Percentiles rank a stretch among this genome's conserved stretches.
Evolutionary conservation across 2,888 invertebrate species (phyloP).

Genomic region (Cataglyphis livida): DNA sequence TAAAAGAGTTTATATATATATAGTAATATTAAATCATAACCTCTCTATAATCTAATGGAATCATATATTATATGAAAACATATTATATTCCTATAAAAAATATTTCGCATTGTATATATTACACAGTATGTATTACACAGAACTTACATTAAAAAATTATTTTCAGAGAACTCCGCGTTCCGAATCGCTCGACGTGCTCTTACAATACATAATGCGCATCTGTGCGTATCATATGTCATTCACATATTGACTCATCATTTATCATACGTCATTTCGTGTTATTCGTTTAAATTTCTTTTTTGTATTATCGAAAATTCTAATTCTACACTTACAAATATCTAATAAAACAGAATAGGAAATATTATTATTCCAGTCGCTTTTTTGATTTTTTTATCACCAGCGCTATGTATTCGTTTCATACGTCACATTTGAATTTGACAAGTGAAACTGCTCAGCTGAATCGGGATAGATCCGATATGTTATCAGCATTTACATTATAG

Average conservation of each 20-base stretch:
- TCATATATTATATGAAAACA: neutral
- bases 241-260: neutral
- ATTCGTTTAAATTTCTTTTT: neutral
- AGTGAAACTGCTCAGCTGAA: neutral
- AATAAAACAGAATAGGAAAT: neutral
- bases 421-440: neutral
- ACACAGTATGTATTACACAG: neutral
- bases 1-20: neutral
- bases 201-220: neutral
- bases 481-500: neutral
- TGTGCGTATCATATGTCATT: neutral
- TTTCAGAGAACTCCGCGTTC: neutral
- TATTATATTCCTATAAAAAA: neutral
- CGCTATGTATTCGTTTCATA: neutral
- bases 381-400: neutral
- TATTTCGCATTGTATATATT: neutral
- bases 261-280: neutral
- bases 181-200: neutral
- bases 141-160: neutral
- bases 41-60: neutral
- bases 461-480: neutral
- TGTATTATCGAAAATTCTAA: neutral
- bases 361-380: neutral
- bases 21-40: constrained; percentile 4
- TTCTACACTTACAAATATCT: neutral